Conservation (phyloP, 2,797 vertebrate species). For the Rhinophrynus dorsalis region DNA sequence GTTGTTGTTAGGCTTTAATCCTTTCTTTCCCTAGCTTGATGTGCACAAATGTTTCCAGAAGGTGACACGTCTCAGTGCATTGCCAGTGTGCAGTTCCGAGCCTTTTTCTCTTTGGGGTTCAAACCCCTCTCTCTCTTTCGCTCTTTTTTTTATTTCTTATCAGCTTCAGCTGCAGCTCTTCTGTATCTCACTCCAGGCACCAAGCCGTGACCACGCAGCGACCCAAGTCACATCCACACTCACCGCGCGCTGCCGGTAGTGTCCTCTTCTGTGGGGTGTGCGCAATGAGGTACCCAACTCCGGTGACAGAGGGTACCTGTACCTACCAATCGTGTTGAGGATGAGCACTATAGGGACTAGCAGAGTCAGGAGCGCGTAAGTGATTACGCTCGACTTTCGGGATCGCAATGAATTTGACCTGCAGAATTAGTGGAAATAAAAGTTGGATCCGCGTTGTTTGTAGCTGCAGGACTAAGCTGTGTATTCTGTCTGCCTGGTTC, state of each 20-base stretch:
- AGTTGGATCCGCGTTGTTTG: too few relatives aligned
- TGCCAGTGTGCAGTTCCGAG: background rate
- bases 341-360: background rate
- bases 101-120: background rate
- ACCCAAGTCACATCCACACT: background rate
- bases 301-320: background rate
- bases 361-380: background rate
- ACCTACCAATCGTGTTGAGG: background rate
- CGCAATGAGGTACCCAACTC: background rate
- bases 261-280: background rate
- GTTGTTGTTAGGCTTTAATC: too few relatives aligned
- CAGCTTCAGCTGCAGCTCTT: background rate
- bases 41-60: too few relatives aligned
- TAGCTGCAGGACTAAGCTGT: too few relatives aligned
- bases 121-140: background rate
- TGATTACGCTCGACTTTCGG: background rate
- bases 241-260: background rate
- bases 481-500: too few relatives aligned
- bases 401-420: too few relatives aligned
- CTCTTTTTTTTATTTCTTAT: background rate
- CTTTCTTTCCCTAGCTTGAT: too few relatives aligned
- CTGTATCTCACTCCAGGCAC: slow-evolving; percentile 1
- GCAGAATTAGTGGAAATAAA: too few relatives aligned
- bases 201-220: slow-evolving; percentile 4
- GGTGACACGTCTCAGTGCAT: background rate